These are phyloP conservation scores for Chrysochloris asiatica DNA, from an alignment of 2,113 vertebrate genomes.

Conservation along the genomic window DNA sequence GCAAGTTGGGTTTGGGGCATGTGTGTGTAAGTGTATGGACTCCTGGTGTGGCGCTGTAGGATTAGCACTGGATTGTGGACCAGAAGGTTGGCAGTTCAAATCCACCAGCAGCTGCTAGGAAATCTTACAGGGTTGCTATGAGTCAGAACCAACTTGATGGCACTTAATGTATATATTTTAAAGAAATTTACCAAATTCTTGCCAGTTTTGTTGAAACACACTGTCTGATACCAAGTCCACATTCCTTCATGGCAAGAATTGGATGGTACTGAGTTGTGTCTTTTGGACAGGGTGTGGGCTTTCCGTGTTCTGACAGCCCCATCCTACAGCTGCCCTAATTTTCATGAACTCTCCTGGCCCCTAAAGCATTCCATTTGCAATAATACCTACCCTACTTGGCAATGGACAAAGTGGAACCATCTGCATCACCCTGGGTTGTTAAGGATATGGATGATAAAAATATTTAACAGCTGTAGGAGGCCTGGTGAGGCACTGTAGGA, in stretches of 20 bases:
- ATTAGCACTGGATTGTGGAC: no score
- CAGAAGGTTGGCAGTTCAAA: no score
- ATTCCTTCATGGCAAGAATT: neutral
- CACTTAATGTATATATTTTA: no score
- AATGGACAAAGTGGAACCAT: slow-evolving; percentile 1
- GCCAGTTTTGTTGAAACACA: slow-evolving; percentile 15
- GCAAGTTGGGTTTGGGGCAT: no score
- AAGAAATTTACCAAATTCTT: neutral
- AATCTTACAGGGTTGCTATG: no score
- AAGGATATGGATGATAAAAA: no score
- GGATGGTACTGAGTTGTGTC: neutral
- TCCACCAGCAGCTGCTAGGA: no score
- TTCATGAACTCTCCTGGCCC: neutral
- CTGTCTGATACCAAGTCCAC: neutral
- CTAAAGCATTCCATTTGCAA: neutral
- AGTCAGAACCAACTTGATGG: no score
- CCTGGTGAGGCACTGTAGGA: neutral
- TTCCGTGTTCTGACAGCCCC: neutral
- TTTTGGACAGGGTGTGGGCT: neutral
- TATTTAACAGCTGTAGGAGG: no score
- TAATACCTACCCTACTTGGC: neutral
- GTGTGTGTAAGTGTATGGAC: no score
- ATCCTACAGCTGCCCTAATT: slow-evolving; percentile 12
- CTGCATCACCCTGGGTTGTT: neutral
- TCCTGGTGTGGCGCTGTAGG: no score